These are phyloP conservation scores for Lordiphosa collinella DNA, from an alignment of 1,140 invertebrate genomes.

Conservation along the genomic window DNA sequence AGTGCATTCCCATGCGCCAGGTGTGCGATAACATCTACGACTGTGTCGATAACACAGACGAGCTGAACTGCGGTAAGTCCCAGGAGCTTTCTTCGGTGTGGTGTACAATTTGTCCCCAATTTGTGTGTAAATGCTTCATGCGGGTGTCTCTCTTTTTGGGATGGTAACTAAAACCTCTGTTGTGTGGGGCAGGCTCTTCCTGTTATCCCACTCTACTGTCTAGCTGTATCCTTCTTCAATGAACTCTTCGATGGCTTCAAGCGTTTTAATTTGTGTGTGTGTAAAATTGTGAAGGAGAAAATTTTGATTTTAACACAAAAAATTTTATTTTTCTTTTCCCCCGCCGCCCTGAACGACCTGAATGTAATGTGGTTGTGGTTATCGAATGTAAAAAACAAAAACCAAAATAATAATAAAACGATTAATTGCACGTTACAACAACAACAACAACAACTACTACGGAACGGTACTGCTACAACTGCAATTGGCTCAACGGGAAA, in stretches of 20 bases:
- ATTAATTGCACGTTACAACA: conserved; percentile 60
- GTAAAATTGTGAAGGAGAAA: conserved; percentile 30
- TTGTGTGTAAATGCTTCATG: too few relatives aligned
- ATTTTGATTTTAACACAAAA: conserved; percentile 22
- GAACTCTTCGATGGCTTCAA: conserved; percentile 18
- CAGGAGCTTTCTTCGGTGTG: background rate
- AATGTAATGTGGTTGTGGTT: conserved; percentile 60
- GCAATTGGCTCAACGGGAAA: conserved; percentile 39
- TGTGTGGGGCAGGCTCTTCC: too few relatives aligned
- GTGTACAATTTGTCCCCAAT: too few relatives aligned
- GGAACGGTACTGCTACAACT: conserved; percentile 3
- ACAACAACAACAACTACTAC: conserved; percentile 29
- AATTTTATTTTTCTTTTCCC: conserved; percentile 67
- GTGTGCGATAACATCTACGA: conserved; percentile 85
- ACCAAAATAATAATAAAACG: conserved; percentile 53
- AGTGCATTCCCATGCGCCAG: conserved; percentile 83
- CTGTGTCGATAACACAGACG: conserved; percentile 87
- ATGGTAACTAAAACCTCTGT: too few relatives aligned
- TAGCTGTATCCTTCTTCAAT: conserved; percentile 11
- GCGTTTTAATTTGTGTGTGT: conserved; percentile 12
- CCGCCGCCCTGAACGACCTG: conserved; percentile 19
- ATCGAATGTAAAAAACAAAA: conserved; percentile 44
- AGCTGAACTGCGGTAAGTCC: conserved; percentile 86
- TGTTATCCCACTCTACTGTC: background rate
- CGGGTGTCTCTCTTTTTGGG: too few relatives aligned